Percentiles rank a stretch among this genome's conserved stretches.
Evolutionary conservation across 2,113 vertebrate species (phyloP).

Genomic region (Tetrax tetrax): DNA sequence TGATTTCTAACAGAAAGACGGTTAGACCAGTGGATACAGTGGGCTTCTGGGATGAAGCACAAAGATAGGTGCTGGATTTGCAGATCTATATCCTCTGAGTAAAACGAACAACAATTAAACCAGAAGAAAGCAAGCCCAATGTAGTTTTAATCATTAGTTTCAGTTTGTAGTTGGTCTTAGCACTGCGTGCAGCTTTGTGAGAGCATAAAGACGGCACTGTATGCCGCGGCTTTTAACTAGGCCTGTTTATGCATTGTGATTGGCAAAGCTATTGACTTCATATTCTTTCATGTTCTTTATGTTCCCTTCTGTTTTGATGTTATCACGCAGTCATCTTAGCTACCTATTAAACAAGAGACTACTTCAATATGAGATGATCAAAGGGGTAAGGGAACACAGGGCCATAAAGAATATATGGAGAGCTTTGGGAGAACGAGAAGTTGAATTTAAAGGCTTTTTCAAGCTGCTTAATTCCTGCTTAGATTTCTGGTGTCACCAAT

Average conservation of each 20-base stretch:
- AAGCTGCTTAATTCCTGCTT: conserved; percentile 66
- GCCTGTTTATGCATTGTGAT: conserved; percentile 45
- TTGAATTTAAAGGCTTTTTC: conserved; percentile 63
- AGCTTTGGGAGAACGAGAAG: conserved; percentile 31
- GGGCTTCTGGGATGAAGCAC: not conserved
- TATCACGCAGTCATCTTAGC: conserved; percentile 54
- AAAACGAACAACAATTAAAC: not conserved
- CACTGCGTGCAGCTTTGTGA: conserved; percentile 3
- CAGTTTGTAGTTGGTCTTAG: not conserved
- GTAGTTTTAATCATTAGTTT: conserved; percentile 25
- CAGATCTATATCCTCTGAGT: not conserved
- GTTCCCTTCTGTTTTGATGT: conserved; percentile 61
- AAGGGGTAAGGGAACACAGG: conserved; percentile 55
- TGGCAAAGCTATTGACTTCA: conserved; percentile 43
- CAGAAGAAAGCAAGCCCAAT: not conserved
- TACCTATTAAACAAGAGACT: conserved; percentile 64
- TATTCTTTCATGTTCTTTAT: conserved; percentile 68
- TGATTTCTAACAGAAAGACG: not conserved
- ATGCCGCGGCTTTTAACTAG: not conserved
- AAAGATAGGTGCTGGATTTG: not conserved
- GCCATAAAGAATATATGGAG: conserved; percentile 58
- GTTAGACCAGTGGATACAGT: not conserved
- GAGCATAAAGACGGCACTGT: conserved; percentile 36
- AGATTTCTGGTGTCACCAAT: conserved; percentile 58
- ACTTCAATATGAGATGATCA: conserved; percentile 70